Evolutionary conservation across 2,113 vertebrate species (phyloP).

Genomic region (Eulemur macaco): DNA sequence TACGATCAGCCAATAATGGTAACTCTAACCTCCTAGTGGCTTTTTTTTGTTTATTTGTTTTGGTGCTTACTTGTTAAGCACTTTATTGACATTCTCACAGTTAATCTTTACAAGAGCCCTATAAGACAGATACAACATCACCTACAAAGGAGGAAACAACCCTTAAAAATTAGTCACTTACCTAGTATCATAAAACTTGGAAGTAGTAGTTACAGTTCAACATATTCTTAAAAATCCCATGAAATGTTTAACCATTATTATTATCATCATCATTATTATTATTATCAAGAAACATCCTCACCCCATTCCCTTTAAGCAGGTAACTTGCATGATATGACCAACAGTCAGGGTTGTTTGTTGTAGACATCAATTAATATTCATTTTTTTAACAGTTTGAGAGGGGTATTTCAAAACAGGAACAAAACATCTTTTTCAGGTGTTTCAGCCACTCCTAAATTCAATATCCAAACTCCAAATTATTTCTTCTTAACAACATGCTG

Average conservation of each 20-base stretch:
- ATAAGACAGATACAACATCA: neutral
- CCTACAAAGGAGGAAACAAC: neutral
- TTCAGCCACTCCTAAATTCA: neutral
- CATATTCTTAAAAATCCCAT: neutral
- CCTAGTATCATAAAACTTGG: neutral
- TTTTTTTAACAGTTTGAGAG: neutral
- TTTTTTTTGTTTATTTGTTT: neutral
- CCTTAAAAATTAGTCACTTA: neutral
- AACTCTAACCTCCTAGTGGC: neutral
- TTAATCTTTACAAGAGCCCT: neutral
- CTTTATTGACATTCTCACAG: neutral
- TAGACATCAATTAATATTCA: neutral
- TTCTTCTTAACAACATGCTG: neutral
- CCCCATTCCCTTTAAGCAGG: neutral
- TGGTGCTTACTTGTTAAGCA: neutral
- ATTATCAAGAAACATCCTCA: neutral
- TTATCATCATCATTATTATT: neutral
- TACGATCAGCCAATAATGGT: neutral
- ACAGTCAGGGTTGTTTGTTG: neutral
- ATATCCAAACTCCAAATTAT: neutral
- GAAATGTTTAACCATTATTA: neutral
- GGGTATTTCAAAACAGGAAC: neutral
- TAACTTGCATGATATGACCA: neutral
- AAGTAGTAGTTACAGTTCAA: neutral
- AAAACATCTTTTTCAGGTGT: neutral